Conservation (phyloP, 2,797 vertebrate genomes). For the Parambassis ranga region DNA sequence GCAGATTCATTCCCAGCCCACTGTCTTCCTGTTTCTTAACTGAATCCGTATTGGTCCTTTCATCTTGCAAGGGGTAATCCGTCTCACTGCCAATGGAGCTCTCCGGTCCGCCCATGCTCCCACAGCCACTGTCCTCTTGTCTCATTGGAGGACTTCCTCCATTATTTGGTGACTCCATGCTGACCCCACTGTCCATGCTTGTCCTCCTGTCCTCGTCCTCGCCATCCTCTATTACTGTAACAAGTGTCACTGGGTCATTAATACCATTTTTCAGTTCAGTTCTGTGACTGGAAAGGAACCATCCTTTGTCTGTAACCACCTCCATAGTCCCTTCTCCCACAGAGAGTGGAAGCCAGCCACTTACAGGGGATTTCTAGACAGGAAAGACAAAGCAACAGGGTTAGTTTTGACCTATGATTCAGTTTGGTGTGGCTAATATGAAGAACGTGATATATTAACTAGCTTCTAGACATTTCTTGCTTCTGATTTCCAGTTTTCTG, state of each 20-base stretch:
- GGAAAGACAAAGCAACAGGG: background rate
- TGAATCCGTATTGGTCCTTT: constrained; percentile 1
- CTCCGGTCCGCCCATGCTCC: constrained; percentile 70
- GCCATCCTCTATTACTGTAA: constrained; percentile 2
- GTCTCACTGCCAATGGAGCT: constrained; percentile 43
- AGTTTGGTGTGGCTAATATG: background rate
- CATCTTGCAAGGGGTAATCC: constrained; percentile 45
- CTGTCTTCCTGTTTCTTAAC: constrained; percentile 56
- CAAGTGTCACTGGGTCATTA: background rate
- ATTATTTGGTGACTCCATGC: constrained; percentile 36
- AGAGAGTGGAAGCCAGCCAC: constrained; percentile 71
- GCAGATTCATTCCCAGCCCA: constrained; percentile 58
- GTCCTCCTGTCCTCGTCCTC: constrained; percentile 61
- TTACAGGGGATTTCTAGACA: constrained; percentile 69
- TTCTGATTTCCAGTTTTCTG: background rate
- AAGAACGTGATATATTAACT: background rate
- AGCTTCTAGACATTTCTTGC: background rate
- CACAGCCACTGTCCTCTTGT: constrained; percentile 80
- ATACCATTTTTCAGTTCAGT: background rate
- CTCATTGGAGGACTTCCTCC: background rate
- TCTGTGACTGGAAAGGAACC: constrained; percentile 62
- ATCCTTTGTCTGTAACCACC: constrained; percentile 77
- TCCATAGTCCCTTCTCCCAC: constrained; percentile 64
- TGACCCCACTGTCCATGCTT: constrained; percentile 75
- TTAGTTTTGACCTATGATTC: background rate